Conservation (phyloP, 2,888 invertebrate species). For the Argyresthia albistria region DNA sequence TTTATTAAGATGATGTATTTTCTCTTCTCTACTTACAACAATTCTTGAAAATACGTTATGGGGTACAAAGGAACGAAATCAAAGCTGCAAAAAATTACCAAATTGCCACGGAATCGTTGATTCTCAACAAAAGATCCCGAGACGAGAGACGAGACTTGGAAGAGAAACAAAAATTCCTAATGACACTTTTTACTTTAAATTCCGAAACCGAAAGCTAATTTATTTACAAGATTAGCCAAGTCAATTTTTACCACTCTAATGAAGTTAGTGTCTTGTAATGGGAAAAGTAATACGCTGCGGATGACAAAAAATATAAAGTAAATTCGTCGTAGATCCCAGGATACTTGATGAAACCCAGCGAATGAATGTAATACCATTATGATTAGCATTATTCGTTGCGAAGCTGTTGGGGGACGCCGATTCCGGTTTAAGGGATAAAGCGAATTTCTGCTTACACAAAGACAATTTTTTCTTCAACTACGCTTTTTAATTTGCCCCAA, state of each 20-base stretch:
- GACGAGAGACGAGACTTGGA: background rate
- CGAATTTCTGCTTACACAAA: slow-evolving; percentile 57
- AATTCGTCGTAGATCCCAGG: slow-evolving; percentile 35
- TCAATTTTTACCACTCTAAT: slow-evolving; percentile 21
- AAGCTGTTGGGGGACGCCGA: slow-evolving; percentile 42
- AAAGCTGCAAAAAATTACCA: background rate
- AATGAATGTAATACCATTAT: slow-evolving; percentile 70
- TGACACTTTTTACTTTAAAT: slow-evolving; percentile 10
- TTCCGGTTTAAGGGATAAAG: slow-evolving; percentile 67
- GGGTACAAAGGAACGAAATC: background rate
- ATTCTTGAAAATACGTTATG: background rate
- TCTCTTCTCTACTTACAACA: too few relatives aligned
- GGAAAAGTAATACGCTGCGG: slow-evolving; percentile 34
- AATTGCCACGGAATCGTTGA: too few relatives aligned
- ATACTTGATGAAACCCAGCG: slow-evolving; percentile 62
- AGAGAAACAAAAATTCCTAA: slow-evolving; percentile 6
- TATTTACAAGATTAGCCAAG: slow-evolving; percentile 29
- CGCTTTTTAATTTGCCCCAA: slow-evolving; percentile 53
- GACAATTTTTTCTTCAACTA: slow-evolving; percentile 32
- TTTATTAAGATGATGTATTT: too few relatives aligned
- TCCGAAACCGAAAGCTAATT: slow-evolving; percentile 9
- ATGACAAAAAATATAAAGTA: slow-evolving; percentile 37
- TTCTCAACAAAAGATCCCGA: too few relatives aligned
- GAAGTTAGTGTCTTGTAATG: slow-evolving; percentile 47
- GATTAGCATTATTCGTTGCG: slow-evolving; percentile 64